Evolutionary conservation across 2,797 vertebrate genomes (phyloP).

Genomic region (Poeciliopsis gracilis): DNA sequence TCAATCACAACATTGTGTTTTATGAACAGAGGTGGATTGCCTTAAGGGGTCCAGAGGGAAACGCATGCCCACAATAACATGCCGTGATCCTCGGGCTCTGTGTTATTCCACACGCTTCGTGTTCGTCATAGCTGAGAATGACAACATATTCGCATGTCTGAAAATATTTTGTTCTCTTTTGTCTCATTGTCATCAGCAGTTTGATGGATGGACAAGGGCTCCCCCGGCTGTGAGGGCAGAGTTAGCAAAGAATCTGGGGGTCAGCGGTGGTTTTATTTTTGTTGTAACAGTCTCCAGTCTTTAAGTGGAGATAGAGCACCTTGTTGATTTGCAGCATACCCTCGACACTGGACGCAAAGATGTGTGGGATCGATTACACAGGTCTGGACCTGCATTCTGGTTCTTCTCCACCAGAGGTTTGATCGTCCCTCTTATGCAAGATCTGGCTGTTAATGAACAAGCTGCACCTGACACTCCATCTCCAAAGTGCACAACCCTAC

Average conservation of each 20-base stretch:
- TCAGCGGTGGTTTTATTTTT: constrained; percentile 17
- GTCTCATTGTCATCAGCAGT: constrained; percentile 28
- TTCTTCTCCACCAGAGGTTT: constrained; percentile 12
- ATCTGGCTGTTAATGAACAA: constrained; percentile 11
- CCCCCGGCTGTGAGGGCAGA: constrained; percentile 4
- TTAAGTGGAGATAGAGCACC: constrained; percentile 15
- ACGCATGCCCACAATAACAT: constrained; percentile 68
- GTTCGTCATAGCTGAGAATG: constrained; percentile 23
- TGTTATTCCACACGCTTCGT: constrained; percentile 48
- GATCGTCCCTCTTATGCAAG: neutral
- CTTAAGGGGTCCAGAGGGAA: constrained; percentile 48
- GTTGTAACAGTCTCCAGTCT: constrained; percentile 33
- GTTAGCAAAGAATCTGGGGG: constrained; percentile 13
- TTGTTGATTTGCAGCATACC: constrained; percentile 42
- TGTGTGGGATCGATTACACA: constrained; percentile 28
- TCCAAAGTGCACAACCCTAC: constrained; percentile 9
- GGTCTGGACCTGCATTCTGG: constrained; percentile 13
- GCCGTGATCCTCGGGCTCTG: constrained; percentile 45
- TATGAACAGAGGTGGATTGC: constrained; percentile 61
- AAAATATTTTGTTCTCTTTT: constrained; percentile 21
- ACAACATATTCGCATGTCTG: constrained; percentile 25
- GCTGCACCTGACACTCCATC: constrained; percentile 3
- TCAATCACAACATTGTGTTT: constrained; percentile 74
- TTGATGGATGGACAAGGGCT: constrained; percentile 13
- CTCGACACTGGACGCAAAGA: constrained; percentile 5